Base-by-base conservation (phyloP, 2,797 vertebrate genomes). In the Falco columbarius region DNA sequence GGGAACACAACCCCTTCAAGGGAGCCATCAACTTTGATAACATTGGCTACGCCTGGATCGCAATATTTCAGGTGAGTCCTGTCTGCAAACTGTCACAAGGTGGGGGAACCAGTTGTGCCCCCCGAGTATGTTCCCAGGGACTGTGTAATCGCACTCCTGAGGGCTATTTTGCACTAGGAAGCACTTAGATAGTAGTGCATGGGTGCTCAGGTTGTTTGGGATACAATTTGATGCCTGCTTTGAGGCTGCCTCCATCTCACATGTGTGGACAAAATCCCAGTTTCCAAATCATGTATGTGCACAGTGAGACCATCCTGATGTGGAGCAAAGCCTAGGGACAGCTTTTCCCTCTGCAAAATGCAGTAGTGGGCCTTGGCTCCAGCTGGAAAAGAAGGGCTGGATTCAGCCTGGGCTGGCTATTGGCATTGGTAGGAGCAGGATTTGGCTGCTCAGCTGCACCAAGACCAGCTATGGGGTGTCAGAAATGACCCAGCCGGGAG, bases 1-100 rank as follows among this genome's bases (percentile, higher is more conserved):
- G 99, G 34, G 97, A 98, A 51, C 97, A 98, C 98, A 99, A 99
- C 98, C 99, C 99, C 44, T 99, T 99, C 97, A 99, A 99, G 97
- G 99, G 98, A 34, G 99, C 99, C 92, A 99, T 99, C 98, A 99
- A 99, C 98, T 99, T 99, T 0, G 99, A 99, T 97, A 99, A 99
- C 98, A 99, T 99, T 6, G 99, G 99, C 95, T 99, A 99, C 0
- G 99, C 99, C 91, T 99, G 99, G 99, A 99, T 99, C 1, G 99
- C 99, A 4, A 99, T 99, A 97, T 99, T 99, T 96, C 99, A 99
- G 99, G 99, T 99, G 89, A 88, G 93, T 29, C 16, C 19, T 24
- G 27, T 4, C 14, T 51, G 62, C 38, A 13, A 20, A 3, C 34
- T 20, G 26, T 5, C 59, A 21, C 5, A 3, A 4, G 32, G 27